These are phyloP conservation scores for Knipowitschia caucasica DNA, from an alignment of 2,797 vertebrate species.

Conservation along the genomic window DNA sequence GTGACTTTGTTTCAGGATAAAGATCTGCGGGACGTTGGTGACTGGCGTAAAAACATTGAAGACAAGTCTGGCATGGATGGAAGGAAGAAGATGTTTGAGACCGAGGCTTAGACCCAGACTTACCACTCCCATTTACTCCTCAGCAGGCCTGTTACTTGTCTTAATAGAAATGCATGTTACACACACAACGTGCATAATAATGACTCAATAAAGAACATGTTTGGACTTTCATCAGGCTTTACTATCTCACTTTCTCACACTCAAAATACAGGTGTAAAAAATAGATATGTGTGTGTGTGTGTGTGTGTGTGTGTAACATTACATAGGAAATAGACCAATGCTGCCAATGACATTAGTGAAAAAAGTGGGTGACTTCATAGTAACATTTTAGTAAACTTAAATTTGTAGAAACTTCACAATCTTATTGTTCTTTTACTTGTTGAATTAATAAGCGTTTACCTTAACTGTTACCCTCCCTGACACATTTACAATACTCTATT, in stretches of 20 bases:
- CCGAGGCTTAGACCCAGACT: slow-evolving; percentile 77
- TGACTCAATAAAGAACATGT: slow-evolving; percentile 30
- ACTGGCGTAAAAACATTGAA: slow-evolving; percentile 98
- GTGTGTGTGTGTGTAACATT: no score
- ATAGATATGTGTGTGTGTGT: no score
- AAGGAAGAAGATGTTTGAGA: slow-evolving; percentile 97
- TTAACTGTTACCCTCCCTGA: no score
- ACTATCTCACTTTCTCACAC: not conserved
- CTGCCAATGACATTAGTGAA: no score
- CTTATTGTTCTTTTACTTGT: no score
- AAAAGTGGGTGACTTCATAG: no score
- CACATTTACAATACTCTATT: no score
- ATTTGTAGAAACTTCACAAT: no score
- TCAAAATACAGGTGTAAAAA: not conserved
- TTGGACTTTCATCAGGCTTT: not conserved
- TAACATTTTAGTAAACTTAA: no score
- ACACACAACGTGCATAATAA: slow-evolving; percentile 1
- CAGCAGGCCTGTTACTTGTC: not conserved
- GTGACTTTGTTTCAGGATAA: slow-evolving; percentile 65
- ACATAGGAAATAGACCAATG: no score
- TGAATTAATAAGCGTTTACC: no score
- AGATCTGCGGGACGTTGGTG: slow-evolving; percentile 88
- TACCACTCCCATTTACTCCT: not conserved
- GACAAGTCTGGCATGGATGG: slow-evolving; percentile 97
- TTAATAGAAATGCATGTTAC: slow-evolving; percentile 5